Evolutionary conservation across 2,113 vertebrate species (phyloP).

Genomic region (Protomyctophum bolini): DNA sequence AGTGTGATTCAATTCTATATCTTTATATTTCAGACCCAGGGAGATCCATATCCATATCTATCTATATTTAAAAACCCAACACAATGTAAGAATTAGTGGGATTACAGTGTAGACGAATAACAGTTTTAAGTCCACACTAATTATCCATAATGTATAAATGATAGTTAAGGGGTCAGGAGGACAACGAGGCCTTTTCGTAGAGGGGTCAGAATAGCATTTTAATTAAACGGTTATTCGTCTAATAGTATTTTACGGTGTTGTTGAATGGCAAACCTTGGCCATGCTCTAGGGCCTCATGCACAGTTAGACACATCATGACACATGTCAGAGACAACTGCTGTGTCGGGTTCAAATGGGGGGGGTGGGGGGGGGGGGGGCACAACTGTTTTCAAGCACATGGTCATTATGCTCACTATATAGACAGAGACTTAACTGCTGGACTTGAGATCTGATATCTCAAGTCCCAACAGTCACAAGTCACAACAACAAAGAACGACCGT

Average conservation of each 20-base stretch:
- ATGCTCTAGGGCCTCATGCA: background rate
- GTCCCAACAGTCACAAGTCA: background rate
- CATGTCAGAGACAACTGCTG: constrained; percentile 51
- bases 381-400: constrained; percentile 22
- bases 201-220: background rate
- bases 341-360: constrained; percentile 16
- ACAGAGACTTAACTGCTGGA: background rate
- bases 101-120: too few species aligned
- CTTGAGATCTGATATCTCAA: background rate
- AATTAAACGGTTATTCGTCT: background rate
- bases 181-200: background rate
- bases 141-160: too few species aligned
- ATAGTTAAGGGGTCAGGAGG: too few species aligned
- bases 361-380: background rate
- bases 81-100: too few species aligned
- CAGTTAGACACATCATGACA: background rate
- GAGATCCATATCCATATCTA: too few species aligned
- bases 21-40: too few species aligned
- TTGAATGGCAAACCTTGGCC: background rate
- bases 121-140: too few species aligned
- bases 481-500: too few species aligned
- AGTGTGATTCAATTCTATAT: too few species aligned
- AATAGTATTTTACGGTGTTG: constrained; percentile 1
- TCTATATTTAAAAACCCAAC: too few species aligned
- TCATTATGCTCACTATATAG: background rate